These are phyloP conservation scores for Cenopis cana DNA, from an alignment of 2,888 invertebrate genomes.

Conservation along the genomic window DNA sequence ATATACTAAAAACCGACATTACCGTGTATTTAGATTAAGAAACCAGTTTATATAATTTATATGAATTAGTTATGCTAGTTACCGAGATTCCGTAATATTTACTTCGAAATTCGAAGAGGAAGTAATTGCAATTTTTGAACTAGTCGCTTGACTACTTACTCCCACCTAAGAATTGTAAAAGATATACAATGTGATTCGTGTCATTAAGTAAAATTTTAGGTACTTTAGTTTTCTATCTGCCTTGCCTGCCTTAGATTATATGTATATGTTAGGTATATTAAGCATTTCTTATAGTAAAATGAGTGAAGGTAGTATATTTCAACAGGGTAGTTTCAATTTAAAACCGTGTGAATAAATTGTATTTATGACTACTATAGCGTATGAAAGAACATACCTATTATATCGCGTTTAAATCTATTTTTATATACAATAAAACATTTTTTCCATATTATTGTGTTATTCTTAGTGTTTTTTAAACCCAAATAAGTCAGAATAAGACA, in stretches of 20 bases:
- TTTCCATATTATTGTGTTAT: not conserved
- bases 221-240: not conserved
- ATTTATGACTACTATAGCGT: not conserved
- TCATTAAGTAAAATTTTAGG: slow-evolving; percentile 10
- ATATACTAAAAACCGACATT: not conserved
- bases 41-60: not conserved
- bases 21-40: slow-evolving; percentile 2
- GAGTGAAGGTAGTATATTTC: slow-evolving; percentile 10
- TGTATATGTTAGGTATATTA: not conserved
- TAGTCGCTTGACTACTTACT: slow-evolving; percentile 19
- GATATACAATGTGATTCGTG: not conserved
- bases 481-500: too few relatives aligned
- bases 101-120: not conserved
- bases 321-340: slow-evolving; percentile 37
- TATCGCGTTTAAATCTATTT: not conserved
- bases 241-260: not conserved
- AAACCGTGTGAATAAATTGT: slow-evolving; percentile 4
- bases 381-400: not conserved
- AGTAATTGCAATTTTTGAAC: slow-evolving; percentile 13
- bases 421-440: slow-evolving; percentile 31
- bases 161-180: slow-evolving; percentile 34
- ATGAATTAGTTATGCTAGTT: not conserved
- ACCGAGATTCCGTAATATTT: slow-evolving; percentile 14
- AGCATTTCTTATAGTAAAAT: slow-evolving; percentile 19
- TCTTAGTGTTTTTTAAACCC: too few relatives aligned